These are phyloP conservation scores for Psittacula cyanocephala DNA, from an alignment of 2,113 vertebrate species.

Conservation along the genomic window DNA sequence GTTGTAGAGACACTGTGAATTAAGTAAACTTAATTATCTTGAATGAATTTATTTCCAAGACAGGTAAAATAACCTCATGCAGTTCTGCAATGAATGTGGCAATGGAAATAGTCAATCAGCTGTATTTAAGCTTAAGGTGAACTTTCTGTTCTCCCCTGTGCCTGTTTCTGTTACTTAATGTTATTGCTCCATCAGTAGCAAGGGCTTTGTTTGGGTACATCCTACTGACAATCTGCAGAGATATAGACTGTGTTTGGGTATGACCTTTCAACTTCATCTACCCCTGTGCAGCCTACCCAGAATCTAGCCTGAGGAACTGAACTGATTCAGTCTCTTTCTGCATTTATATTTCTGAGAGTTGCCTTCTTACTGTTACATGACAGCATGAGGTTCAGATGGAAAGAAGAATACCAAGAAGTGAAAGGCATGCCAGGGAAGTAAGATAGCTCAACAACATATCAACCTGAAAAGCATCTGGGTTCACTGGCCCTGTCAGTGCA, in stretches of 20 bases:
- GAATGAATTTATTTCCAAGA: background rate
- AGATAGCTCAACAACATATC: background rate
- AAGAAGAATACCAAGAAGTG: background rate
- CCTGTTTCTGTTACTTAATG: background rate
- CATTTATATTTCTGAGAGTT: background rate
- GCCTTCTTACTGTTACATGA: background rate
- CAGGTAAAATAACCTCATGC: background rate
- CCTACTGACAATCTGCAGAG: background rate
- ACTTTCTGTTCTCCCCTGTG: background rate
- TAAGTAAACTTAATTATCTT: background rate
- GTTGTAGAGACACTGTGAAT: background rate
- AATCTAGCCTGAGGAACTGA: background rate
- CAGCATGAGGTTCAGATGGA: background rate
- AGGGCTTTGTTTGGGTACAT: background rate
- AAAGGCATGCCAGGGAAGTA: background rate
- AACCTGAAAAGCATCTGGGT: background rate
- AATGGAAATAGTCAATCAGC: background rate
- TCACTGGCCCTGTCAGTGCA: background rate
- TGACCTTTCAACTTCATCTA: background rate
- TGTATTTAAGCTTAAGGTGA: background rate
- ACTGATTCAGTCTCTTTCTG: background rate
- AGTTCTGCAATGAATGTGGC: background rate
- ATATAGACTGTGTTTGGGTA: background rate
- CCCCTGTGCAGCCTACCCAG: background rate
- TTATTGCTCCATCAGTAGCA: background rate